Evolutionary conservation across 1,140 invertebrate species (phyloP).

Genomic region (Halictus rubicundus): DNA sequence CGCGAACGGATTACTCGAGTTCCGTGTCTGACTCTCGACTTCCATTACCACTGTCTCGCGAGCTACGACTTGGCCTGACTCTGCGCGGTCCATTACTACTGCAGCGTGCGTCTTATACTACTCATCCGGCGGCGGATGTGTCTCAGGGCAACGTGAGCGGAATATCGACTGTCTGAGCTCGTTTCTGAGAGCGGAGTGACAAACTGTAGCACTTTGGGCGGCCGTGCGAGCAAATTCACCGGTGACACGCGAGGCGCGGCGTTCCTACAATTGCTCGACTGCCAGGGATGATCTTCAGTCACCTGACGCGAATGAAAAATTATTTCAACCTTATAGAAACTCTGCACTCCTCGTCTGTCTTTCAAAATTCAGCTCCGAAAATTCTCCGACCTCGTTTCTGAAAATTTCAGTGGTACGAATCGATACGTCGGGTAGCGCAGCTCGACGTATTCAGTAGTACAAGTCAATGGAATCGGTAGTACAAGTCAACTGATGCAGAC

Average conservation of each 20-base stretch:
- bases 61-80: slow-evolving; percentile 9
- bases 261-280: background rate
- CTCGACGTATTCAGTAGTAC: too few relatives aligned
- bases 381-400: too few relatives aligned
- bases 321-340: too few relatives aligned
- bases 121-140: slow-evolving; percentile 26
- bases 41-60: slow-evolving; percentile 11
- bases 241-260: background rate
- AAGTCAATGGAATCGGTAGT: too few relatives aligned
- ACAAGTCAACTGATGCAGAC: too few relatives aligned
- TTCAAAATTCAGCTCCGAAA: too few relatives aligned
- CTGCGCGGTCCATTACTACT: slow-evolving; percentile 28
- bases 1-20: slow-evolving; percentile 12
- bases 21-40: slow-evolving; percentile 7
- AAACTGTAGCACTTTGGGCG: slow-evolving; percentile 16
- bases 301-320: too few relatives aligned
- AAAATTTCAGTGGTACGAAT: too few relatives aligned
- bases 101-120: slow-evolving; percentile 23
- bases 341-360: too few relatives aligned
- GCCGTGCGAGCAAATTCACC: background rate
- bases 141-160: slow-evolving; percentile 30
- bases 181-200: slow-evolving; percentile 14
- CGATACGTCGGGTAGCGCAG: too few relatives aligned
- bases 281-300: background rate
- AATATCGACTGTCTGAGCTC: slow-evolving; percentile 28